Evolutionary conservation across 1,140 invertebrate species (phyloP).

Genomic region (Spodoptera frugiperda): DNA sequence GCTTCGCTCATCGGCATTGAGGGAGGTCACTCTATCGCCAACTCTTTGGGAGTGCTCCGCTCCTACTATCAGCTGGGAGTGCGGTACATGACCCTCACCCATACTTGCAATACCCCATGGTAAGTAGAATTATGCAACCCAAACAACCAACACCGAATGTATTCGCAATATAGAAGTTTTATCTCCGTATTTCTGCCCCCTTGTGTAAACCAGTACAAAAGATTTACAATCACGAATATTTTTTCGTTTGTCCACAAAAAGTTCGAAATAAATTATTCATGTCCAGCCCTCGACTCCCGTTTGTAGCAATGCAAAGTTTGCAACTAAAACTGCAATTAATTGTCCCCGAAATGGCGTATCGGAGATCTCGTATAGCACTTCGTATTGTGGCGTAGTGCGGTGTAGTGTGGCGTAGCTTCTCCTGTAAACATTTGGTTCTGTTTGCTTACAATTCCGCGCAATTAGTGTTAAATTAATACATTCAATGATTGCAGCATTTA

Average conservation of each 20-base stretch:
- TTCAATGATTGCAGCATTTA: too few relatives aligned
- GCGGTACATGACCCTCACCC: conserved; percentile 94
- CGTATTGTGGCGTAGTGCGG: not conserved
- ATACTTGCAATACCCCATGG: conserved; percentile 96
- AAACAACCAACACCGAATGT: not conserved
- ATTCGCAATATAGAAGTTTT: not conserved
- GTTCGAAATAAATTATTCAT: conserved; percentile 26
- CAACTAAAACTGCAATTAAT: conserved; percentile 37
- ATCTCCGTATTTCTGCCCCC: not conserved
- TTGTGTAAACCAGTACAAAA: conserved; percentile 18
- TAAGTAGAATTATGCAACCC: conserved; percentile 70
- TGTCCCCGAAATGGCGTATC: conserved; percentile 28
- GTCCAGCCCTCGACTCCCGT: conserved; percentile 19
- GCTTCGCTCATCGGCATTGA: conserved; percentile 91
- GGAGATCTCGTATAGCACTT: conserved; percentile 2
- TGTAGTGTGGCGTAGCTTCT: not conserved
- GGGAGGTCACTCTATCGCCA: conserved; percentile 94
- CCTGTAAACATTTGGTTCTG: conserved; percentile 15
- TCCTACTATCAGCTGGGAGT: conserved; percentile 94
- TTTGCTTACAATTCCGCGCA: conserved; percentile 2
- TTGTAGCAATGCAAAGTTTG: conserved; percentile 30
- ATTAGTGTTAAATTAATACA: not conserved
- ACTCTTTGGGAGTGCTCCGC: conserved; percentile 92
- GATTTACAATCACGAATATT: conserved; percentile 24
- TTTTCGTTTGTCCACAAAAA: conserved; percentile 28